Evolutionary conservation across 2,797 vertebrate genomes (phyloP).

Genomic region (Limnodromus scolopaceus): DNA sequence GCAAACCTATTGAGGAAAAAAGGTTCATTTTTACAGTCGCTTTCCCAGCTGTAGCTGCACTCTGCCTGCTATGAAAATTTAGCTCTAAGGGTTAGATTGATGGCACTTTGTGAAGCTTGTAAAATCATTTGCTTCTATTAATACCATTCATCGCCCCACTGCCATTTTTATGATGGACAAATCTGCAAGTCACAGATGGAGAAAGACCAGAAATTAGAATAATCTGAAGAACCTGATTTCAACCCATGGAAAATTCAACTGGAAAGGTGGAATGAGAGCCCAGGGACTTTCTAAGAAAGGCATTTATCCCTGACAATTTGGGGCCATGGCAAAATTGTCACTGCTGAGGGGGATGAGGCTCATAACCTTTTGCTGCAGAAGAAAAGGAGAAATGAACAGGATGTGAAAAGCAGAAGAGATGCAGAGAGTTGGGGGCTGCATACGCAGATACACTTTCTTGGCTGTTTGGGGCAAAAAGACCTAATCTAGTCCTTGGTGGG

Average conservation of each 20-base stretch:
- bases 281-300: not conserved
- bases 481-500: not conserved
- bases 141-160: not conserved
- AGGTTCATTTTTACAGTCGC: not conserved
- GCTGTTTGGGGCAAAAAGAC: not conserved
- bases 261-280: not conserved
- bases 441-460: rapidly evolving
- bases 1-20: not conserved
- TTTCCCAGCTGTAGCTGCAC: not conserved
- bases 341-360: not conserved
- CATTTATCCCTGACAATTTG: not conserved
- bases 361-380: not conserved
- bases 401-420: not conserved
- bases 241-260: not conserved
- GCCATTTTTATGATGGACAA: not conserved
- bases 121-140: slow-evolving; percentile 32
- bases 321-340: not conserved
- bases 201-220: not conserved
- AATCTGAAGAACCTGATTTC: not conserved
- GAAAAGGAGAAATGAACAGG: not conserved
- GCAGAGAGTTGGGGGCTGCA: not conserved
- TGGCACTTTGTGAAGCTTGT: slow-evolving; percentile 5
- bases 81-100: not conserved
- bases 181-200: not conserved
- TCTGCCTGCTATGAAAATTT: not conserved